A percentile compares a stretch with the other conserved stretches of the same genome.
phyloP scores from a whole-genome alignment of 2,113 vertebrate genomes.

The Pungitius pungitius region DNA sequence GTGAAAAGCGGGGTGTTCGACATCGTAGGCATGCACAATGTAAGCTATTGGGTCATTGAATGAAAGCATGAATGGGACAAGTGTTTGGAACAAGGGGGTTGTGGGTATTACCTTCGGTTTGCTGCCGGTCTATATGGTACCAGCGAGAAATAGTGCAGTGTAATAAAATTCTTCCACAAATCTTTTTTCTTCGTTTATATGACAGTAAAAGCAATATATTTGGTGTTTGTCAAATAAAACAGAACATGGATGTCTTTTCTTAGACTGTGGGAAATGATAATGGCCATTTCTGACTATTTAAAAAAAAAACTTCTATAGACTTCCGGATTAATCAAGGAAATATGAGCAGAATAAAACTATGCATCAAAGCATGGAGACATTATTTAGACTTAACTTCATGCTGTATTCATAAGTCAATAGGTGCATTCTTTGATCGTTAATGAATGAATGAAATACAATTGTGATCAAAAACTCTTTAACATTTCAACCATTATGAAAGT shows the following conservation, averaged over 20 bases:
- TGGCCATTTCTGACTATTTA: background rate
- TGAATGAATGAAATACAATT: background rate
- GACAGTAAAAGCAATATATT: background rate
- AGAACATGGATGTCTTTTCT: background rate
- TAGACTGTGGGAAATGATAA: background rate
- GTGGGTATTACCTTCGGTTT: background rate
- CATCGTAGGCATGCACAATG: constrained; percentile 87
- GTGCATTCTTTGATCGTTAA: background rate
- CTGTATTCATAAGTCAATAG: background rate
- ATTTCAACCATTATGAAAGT: background rate
- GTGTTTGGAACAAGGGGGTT: background rate
- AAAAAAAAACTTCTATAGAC: too few species aligned
- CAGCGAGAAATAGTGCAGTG: background rate
- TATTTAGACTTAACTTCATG: background rate
- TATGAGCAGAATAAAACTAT: background rate
- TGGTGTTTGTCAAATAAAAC: background rate
- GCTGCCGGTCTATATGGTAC: background rate
- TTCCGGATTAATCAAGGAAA: background rate
- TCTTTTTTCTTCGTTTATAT: background rate
- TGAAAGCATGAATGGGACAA: constrained; percentile 52
- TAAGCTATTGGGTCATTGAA: constrained; percentile 85
- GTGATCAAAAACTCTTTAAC: background rate
- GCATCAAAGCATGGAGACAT: background rate
- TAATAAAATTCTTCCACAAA: background rate
- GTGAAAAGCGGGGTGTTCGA: constrained; percentile 83